These are phyloP conservation scores for Hydraecia micacea DNA, from an alignment of 2,888 invertebrate genomes.

Conservation along the genomic window DNA sequence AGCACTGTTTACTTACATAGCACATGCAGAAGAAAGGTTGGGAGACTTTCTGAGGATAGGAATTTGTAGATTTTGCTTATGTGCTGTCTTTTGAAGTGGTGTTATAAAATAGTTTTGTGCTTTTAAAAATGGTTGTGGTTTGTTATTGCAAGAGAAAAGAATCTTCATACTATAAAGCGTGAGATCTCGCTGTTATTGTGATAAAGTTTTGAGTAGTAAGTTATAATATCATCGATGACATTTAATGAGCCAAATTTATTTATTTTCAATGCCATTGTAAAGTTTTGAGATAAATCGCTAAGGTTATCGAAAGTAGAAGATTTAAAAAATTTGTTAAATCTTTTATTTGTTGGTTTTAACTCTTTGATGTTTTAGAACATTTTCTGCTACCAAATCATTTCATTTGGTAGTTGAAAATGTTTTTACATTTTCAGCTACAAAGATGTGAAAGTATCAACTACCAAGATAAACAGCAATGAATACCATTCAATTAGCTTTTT, in stretches of 20 bases:
- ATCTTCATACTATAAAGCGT: no score
- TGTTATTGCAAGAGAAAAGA: no score
- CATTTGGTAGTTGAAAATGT: no score
- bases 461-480: not conserved
- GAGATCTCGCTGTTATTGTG: no score
- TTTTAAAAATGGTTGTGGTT: no score
- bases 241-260: no score
- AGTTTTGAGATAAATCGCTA: not conserved
- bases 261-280: no score
- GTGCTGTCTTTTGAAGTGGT: not conserved
- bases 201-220: no score
- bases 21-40: slow-evolving; percentile 23
- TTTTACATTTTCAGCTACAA: not conserved
- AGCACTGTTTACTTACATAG: slow-evolving; percentile 45
- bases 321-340: not conserved
- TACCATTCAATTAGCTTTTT: not conserved
- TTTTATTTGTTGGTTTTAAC: not conserved
- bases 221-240: no score
- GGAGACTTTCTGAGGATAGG: not conserved
- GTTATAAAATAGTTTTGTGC: not conserved
- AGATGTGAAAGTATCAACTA: not conserved
- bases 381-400: not conserved
- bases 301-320: not conserved
- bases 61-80: not conserved
- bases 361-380: not conserved